A percentile compares a stretch with the other conserved stretches of the same genome.
phyloP scores from a whole-genome alignment of 2,797 vertebrate species.

The Trachops cirrhosus region DNA sequence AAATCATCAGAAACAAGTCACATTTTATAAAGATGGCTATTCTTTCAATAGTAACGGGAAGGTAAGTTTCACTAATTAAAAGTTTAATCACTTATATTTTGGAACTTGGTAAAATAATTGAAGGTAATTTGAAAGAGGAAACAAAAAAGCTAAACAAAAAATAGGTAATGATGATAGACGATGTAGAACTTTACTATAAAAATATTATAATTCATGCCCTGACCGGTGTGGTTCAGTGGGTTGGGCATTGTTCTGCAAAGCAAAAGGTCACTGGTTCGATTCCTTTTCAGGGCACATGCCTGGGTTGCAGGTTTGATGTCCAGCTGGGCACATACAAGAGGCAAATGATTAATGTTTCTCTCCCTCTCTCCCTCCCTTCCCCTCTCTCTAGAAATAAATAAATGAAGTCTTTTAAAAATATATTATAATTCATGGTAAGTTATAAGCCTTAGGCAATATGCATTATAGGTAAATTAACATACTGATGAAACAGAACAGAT shows the following conservation, averaged over 20 bases:
- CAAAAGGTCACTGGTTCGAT: background rate
- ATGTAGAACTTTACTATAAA: background rate
- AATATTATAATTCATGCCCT: background rate
- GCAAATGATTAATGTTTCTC: background rate
- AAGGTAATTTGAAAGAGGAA: constrained; percentile 1
- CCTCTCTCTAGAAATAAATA: background rate
- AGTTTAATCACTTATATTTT: background rate
- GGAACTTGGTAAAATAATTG: background rate
- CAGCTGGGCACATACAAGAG: background rate
- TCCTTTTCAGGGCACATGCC: background rate
- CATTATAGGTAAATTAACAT: background rate
- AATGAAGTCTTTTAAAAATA: background rate
- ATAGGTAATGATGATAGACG: background rate
- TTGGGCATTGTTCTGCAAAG: background rate
- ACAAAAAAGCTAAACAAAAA: background rate
- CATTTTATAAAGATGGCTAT: background rate
- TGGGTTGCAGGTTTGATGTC: background rate
- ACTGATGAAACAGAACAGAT: background rate
- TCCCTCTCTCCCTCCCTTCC: background rate
- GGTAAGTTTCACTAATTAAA: background rate
- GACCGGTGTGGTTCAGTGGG: background rate
- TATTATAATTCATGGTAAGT: background rate
- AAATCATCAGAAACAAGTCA: background rate
- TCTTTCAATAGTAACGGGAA: background rate
- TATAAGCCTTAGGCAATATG: background rate